A percentile compares a stretch with the other conserved stretches of the same genome.
Evolutionary conservation across 2,113 vertebrate genomes (phyloP).

Genomic region (Tetraodon nigroviridis): DNA sequence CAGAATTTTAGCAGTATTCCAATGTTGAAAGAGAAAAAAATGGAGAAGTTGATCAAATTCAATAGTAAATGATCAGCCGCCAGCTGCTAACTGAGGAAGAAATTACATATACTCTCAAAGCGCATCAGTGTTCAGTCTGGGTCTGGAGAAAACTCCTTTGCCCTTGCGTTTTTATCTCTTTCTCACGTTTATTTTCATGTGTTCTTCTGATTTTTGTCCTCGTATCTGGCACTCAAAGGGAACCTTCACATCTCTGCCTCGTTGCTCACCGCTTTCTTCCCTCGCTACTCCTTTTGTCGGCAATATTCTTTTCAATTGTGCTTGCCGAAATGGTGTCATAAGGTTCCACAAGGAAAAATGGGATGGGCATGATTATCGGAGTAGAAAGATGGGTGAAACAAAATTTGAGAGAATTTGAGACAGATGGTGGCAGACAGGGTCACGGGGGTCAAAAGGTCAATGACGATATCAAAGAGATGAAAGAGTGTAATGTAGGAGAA

Average conservation of each 20-base stretch:
- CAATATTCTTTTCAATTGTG: slow-evolving; percentile 28
- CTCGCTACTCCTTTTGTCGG: slow-evolving; percentile 10
- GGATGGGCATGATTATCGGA: not conserved
- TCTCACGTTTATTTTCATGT: not conserved
- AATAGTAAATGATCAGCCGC: too few relatives aligned
- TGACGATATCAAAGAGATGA: slow-evolving; percentile 11
- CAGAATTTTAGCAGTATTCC: too few relatives aligned
- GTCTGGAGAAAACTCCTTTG: not conserved
- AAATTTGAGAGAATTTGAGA: slow-evolving; percentile 23
- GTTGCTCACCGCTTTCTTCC: not conserved
- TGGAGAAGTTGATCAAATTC: too few relatives aligned
- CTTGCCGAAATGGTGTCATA: slow-evolving; percentile 15
- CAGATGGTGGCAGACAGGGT: slow-evolving; percentile 35
- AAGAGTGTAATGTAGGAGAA: slow-evolving; percentile 6
- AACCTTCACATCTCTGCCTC: not conserved
- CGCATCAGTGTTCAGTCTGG: too few relatives aligned
- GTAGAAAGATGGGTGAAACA: slow-evolving; percentile 3
- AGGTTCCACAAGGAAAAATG: slow-evolving; percentile 19
- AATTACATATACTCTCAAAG: too few relatives aligned
- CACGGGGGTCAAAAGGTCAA: slow-evolving; percentile 27
- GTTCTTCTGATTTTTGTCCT: slow-evolving; percentile 3
- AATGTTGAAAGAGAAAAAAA: too few relatives aligned
- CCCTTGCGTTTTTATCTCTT: not conserved
- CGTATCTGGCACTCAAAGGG: not conserved
- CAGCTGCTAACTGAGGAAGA: too few relatives aligned